Conservation (phyloP, 2,888 invertebrate species). For the Diploptera punctata region DNA sequence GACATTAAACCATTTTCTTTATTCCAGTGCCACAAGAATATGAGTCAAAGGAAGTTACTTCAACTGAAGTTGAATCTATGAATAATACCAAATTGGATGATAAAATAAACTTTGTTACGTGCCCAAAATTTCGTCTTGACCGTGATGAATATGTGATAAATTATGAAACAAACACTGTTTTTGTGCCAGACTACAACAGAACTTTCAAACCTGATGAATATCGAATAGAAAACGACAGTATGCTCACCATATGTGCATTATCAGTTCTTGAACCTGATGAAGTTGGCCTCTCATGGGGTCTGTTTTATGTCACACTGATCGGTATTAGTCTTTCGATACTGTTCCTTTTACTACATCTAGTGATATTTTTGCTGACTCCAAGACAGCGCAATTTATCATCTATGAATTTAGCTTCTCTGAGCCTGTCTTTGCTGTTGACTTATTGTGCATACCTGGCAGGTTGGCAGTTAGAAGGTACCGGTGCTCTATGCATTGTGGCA, state of each 20-base stretch:
- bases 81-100: too few species aligned
- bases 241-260: not conserved
- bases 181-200: not conserved
- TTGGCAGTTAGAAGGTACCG: not conserved
- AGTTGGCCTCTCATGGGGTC: not conserved
- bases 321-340: not conserved
- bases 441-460: not conserved
- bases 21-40: too few species aligned
- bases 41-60: too few species aligned
- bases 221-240: not conserved
- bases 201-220: not conserved
- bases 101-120: not conserved
- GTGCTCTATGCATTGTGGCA: not conserved
- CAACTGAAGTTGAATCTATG: too few species aligned
- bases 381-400: constrained; percentile 8
- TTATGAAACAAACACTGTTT: not conserved
- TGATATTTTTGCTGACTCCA: constrained; percentile 4
- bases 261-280: not conserved
- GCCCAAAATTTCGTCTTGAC: not conserved
- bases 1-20: too few species aligned
- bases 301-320: not conserved
- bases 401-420: constrained; percentile 5
- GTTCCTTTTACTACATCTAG: not conserved
- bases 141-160: not conserved
- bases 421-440: not conserved